Evolutionary conservation across 2,797 vertebrate species (phyloP).

Genomic region (Bovichtus diacanthus): DNA sequence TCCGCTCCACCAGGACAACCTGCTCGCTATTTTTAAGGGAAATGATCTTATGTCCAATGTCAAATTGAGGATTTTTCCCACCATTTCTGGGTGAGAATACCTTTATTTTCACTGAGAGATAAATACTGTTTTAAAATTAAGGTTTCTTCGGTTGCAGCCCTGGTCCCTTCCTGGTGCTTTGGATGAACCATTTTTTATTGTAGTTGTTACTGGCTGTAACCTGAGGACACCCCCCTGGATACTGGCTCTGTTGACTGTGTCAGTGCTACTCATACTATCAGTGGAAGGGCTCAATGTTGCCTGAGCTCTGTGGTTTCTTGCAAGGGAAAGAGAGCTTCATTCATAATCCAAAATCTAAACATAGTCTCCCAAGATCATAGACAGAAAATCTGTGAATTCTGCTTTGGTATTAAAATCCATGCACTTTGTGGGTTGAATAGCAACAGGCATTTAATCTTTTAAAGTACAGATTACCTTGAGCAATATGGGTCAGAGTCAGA

Average conservation of each 20-base stretch:
- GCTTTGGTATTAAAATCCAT: conserved; percentile 53
- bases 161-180: too few species aligned
- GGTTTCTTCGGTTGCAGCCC: too few species aligned
- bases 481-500: conserved; percentile 72
- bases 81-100: too few species aligned
- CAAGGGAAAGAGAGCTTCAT: background rate
- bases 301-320: conserved; percentile 1
- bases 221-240: background rate
- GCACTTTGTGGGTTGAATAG: conserved; percentile 41
- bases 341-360: conserved; percentile 39
- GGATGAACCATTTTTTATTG: too few species aligned
- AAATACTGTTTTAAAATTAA: too few species aligned
- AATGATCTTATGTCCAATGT: too few species aligned
- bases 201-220: background rate
- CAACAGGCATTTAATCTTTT: conserved; percentile 68
- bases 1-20: too few species aligned
- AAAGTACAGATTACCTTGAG: conserved; percentile 69
- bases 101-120: too few species aligned
- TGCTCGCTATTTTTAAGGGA: too few species aligned
- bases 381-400: conserved; percentile 48
- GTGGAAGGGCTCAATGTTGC: background rate
- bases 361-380: conserved; percentile 36
- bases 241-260: background rate
- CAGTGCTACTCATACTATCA: background rate
- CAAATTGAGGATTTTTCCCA: too few species aligned